Base-by-base conservation (phyloP, 2,888 invertebrate genomes). In the Pheosia gnoma region DNA sequence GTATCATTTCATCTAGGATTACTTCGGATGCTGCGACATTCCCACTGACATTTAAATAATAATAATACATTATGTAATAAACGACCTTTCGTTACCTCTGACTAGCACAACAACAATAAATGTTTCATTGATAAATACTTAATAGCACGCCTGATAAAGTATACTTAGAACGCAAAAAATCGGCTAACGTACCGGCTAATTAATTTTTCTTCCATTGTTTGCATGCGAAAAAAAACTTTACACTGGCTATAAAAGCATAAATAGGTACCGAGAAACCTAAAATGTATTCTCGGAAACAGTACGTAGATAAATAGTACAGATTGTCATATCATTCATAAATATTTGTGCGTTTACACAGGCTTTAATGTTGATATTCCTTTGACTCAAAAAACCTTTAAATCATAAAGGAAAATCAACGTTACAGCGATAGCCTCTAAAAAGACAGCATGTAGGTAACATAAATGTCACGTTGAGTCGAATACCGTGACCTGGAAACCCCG, bases 401-500 rank as follows among this genome's bases (percentile, higher is more conserved):
- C 25, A 2, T 25, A 25, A 25, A 25, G 25, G 25, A 25, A 25
- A 25, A 25, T 25, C 25, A 25, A 25, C 25, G 25, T 25, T 25
- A 25, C 25, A 25, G 25, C 25, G 25, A 25, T 25, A 11, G 13
- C 10, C 25, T 4, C 51, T 65, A 59, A 65, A 67, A 65, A 59
- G 60, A 58, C 54, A 49, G 56, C 58, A 59, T 25, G 25, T 25
- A 25, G 25, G 25, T 64, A 62, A 63, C 58, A 57, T 58, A 62
- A 75, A 71, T 71, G 65, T 65, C 74, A 73, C 65, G 75, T 64
- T 65, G 70, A 69, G 72, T 73, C 79, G 70, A 78, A 75, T 82
- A 80, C 78, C 82, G 84, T 89, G 90, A 89, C 90, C 90, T 79
- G 82, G 79, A 89, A 85, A 87, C 83, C 73, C 74, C 74, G 78